Percentiles rank a stretch among this genome's conserved stretches.
Conservation (phyloP, 2,888 invertebrate species). For the Craniophora ligustri region DNA sequence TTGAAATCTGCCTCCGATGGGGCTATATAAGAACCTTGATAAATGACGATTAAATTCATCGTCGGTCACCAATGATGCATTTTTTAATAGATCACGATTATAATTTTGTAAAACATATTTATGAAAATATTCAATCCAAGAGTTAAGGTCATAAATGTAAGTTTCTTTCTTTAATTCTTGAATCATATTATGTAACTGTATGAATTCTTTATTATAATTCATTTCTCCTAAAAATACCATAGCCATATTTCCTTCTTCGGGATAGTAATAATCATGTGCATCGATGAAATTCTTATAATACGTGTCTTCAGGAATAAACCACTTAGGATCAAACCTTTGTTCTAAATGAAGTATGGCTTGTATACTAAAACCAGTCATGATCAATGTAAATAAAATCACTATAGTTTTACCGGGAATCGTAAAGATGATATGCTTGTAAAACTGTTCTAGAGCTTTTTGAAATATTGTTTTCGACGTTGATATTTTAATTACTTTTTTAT, state of each 20-base stretch:
- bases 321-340: constrained; percentile 93
- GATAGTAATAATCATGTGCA: constrained; percentile 89
- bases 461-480: constrained; percentile 88
- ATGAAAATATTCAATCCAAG: constrained; percentile 91
- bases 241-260: constrained; percentile 90
- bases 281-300: constrained; percentile 90
- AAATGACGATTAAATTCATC: constrained; percentile 89
- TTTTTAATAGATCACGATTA: constrained; percentile 78
- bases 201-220: constrained; percentile 90
- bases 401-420: constrained; percentile 91
- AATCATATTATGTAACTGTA: constrained; percentile 87
- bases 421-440: constrained; percentile 91
- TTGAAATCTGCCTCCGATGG: constrained; percentile 91
- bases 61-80: constrained; percentile 82
- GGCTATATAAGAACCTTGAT: constrained; percentile 92
- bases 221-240: constrained; percentile 91
- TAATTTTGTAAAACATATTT: constrained; percentile 89
- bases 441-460: constrained; percentile 86
- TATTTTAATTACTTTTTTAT: constrained; percentile 86
- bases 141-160: constrained; percentile 86
- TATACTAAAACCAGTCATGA: constrained; percentile 89
- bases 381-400: constrained; percentile 89
- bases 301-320: constrained; percentile 93
- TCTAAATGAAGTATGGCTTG: constrained; percentile 90
- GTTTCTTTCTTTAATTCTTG: constrained; percentile 84